Evolutionary conservation across 2,113 vertebrate species (phyloP), one percentile per base, ranked within the genome.

Genomic region (Callithrix jacchus): DNA sequence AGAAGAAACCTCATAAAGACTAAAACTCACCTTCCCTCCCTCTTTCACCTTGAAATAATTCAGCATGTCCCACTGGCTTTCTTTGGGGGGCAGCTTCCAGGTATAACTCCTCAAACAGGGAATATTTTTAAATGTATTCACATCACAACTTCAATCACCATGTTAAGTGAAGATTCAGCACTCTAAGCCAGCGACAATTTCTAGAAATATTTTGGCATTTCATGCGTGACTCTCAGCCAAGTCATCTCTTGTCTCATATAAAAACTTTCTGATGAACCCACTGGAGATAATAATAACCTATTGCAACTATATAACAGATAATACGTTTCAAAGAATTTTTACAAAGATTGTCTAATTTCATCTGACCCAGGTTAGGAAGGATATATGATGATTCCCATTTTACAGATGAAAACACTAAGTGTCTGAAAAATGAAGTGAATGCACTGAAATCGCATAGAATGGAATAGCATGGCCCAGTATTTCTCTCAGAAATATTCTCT

Each of bases 161-260:
- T 76, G n/a, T 49, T 84, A 64, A 64, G 76, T 56, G 66, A 93
- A 90, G 70, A 64, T 77, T 95, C 25, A 13, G 89, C 27, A 40
- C 21, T 74, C 80, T 11, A 70, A 76, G 70, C 27, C 87, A 89
- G 58, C 4, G 27, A 71, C 23, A 49, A 74, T 35, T 68, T 58
- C 76, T 85, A 49, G 76, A 86, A 97, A 89, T 56, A 49, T 87
- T 71, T 70, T 74, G 74, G 85, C 85, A 89, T 81, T 94, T 84
- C 35, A 11, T 42, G 90, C 64, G 2, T 9, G 1, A 40, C 18
- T 21, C 56, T 92, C 61, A 76, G 96, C 58, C 66, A 94, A 82
- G 56, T 76, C 54, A 35, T 80, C 68, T 73, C 79, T 87, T 81
- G 10, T 61, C 83, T 92, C 35, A 77, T 9, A 12, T 52, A 54